Base-by-base conservation (phyloP, 1,140 invertebrate species). In the Augochlora pura region DNA sequence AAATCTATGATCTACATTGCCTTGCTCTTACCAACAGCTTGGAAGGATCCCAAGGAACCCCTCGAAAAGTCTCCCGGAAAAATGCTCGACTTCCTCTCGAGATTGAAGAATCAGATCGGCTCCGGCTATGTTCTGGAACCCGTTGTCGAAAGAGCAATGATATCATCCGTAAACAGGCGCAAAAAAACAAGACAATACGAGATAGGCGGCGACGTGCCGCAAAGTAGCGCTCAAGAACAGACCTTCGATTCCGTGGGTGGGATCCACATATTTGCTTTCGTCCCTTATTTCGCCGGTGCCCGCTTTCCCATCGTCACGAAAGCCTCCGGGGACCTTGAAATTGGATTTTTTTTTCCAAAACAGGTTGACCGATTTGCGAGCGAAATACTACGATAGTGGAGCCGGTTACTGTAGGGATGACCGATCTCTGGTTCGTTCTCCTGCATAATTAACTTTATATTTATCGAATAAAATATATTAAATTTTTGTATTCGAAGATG, bases 211-310 rank as follows among this genome's bases (percentile, higher is more conserved):
- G 69, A 77, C 27, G 46, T 71, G 46, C 76, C 49, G 73, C 63
- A 76, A 80, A 60, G 38, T 79, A 74, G 63, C 65, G 38, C n/a
- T 69, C 27, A 49, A 57, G 57, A 78, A 23, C 69, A 59, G 54
- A 60, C 38, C 46, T 72, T 65, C 38, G 42, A 49, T 8, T 18
- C 21, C 10, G 10, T 21, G 21, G 21, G 73, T 62, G 60, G 23
- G 62, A 83, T 84, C 81, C 42, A 60, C 73, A 49, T 77, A 77
- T 70, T 70, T 69, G 27, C 27, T 83, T 75, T 63, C 60, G 69
- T 68, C 27, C 38, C 59, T 69, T 66, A 62, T 79, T 69, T 46
- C 60, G 21, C 18, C 7, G 12, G 49, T 52, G 6, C 60, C 18
- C 25, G 12, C 6, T 57, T 46, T 52, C 57, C n/a, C 54, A 67